Percentiles rank a stretch among this genome's conserved stretches.
Conservation (phyloP, 2,113 vertebrate genomes). For the Burhinus bistriatus region DNA sequence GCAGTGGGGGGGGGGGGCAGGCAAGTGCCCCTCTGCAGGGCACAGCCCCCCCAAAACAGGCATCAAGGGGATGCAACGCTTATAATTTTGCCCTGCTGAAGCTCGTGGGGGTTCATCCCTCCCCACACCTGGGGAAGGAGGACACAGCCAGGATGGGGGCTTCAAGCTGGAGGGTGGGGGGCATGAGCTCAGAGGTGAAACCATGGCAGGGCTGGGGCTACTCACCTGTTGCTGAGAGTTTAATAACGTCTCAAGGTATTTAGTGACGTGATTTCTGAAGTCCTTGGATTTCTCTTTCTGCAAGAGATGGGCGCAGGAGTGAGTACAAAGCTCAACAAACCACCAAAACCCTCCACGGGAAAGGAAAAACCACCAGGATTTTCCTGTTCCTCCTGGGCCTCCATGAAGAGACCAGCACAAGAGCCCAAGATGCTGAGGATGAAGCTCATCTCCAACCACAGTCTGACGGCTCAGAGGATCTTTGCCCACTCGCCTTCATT, state of each 20-base stretch:
- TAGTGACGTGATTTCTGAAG: conserved; percentile 88
- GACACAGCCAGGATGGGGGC: rapidly evolving
- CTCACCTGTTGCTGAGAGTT: conserved; percentile 95
- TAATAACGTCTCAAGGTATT: conserved; percentile 88
- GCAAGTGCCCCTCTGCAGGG: neutral
- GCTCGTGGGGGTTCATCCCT: rapidly evolving
- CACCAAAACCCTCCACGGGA: neutral
- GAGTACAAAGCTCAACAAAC: neutral
- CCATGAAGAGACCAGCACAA: rapidly evolving
- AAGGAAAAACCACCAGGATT: neutral
- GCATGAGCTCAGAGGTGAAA: neutral
- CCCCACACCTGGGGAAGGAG: neutral
- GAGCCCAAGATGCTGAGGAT: neutral
- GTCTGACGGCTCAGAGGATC: neutral
- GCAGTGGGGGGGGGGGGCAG: too few species aligned
- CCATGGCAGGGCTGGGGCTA: neutral
- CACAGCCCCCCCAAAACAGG: too few species aligned
- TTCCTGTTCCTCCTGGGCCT: neutral
- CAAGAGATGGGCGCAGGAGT: neutral
- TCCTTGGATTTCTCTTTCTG: conserved; percentile 95
- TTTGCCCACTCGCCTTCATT: neutral
- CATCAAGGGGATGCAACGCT: neutral
- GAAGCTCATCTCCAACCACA: neutral
- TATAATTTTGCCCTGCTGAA: too few species aligned
- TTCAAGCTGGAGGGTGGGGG: neutral